Base-by-base conservation (phyloP, 2,113 vertebrate species). In the Lamprotornis superbus region DNA sequence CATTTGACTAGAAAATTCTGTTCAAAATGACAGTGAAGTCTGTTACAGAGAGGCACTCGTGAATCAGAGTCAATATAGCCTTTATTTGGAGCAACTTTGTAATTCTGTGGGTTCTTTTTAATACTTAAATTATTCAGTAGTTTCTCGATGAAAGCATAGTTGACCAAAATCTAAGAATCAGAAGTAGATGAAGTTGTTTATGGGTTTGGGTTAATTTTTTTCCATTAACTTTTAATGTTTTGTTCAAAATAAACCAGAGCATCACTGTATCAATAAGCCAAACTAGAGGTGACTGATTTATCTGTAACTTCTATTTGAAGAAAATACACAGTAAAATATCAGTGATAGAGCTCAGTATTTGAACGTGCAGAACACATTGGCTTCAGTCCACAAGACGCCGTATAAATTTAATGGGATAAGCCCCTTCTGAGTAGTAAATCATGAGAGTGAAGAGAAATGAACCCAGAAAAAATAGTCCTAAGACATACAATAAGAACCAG, bases 361-460 rank as follows among this genome's bases (percentile, higher is more conserved):
- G 64, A 89, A 91, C 5, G 4, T 65, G 49, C 20, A 86, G 74
- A 74, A 57, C 8, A 8, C 75, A 44, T 16, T 67, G 69, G 68
- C 77, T 87, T 87, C 64, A 46, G 47, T 81, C 56, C 83, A 84
- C 39, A 74, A 47, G 91, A 70, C 13, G 70, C 19, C 70, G 11
- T 52, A 53, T 63, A 93, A 78, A 76, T 90, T 85, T 93, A 82
- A 86, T 90, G 65, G 93, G 64, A 89, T 94, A 94, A 95, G 27
- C 49, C 61, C 40, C 44, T 91, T 90, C 37, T 55, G 65, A 55
- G 15, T 33, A 64, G n/a, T 85, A 97, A 93, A 91, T 76, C 74
- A 49, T 28, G 12, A 37, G 15, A 87, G 11, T 31, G 31, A 82
- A 89, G 42, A 92, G 76, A 94, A 92, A 28, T 40, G 33, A 89